Percentiles rank a stretch among this genome's conserved stretches.
Evolutionary conservation across 2,797 vertebrate species (phyloP).

Genomic region (Podarcis lilfordi): DNA sequence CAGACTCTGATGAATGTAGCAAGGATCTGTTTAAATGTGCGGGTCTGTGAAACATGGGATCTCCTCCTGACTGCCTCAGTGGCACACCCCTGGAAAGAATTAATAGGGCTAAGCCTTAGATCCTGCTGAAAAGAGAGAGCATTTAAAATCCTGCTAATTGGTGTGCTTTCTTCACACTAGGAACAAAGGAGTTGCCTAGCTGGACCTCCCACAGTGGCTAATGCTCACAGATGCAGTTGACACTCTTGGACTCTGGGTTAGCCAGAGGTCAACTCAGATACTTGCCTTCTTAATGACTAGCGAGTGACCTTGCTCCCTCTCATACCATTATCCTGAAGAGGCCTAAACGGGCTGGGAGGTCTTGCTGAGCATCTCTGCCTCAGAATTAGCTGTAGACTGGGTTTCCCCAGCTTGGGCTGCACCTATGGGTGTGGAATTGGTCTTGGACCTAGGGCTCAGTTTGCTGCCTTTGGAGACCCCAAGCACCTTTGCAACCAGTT

Average conservation of each 20-base stretch:
- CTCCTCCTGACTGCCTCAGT: background rate
- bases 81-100: background rate
- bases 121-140: background rate
- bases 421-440: background rate
- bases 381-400: background rate
- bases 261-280: background rate
- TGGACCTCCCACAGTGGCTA: background rate
- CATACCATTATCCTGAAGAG: background rate
- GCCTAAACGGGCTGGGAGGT: background rate
- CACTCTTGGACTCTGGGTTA: background rate
- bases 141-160: background rate
- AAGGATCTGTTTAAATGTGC: background rate
- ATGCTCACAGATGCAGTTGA: background rate
- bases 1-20: background rate
- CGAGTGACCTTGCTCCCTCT: background rate
- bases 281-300: background rate
- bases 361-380: background rate
- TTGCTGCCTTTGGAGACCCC: background rate
- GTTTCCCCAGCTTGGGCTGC: background rate
- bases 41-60: background rate
- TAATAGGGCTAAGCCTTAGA: background rate
- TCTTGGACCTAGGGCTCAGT: no score
- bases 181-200: background rate
- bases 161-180: background rate
- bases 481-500: background rate